Conservation (phyloP, 2,888 invertebrate genomes). For the Dryomyza anilis region DNA sequence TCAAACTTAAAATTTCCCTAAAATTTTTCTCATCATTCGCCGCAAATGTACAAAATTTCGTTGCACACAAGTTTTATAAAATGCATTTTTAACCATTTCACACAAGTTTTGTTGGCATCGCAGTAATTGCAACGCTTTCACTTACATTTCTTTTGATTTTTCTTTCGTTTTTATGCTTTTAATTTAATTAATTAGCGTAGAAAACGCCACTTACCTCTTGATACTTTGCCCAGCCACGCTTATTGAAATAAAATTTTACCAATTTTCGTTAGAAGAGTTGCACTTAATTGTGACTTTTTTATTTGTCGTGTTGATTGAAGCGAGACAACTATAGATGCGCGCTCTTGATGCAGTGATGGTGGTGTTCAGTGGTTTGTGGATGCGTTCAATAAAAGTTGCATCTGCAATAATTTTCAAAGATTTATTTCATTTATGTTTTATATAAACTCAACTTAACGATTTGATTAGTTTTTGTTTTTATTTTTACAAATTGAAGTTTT, state of each 20-base stretch:
- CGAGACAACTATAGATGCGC: background rate
- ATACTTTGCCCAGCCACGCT: slow-evolving; percentile 90
- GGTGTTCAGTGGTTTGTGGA: too few species aligned
- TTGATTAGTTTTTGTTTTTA: too few species aligned
- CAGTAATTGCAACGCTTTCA: background rate
- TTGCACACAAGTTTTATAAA: background rate
- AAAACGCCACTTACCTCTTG: slow-evolving; percentile 68
- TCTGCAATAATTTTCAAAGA: too few species aligned
- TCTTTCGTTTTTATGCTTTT: slow-evolving; percentile 6
- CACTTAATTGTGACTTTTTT: background rate
- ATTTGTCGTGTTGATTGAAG: background rate
- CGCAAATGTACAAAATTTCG: slow-evolving; percentile 11
- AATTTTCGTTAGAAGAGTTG: slow-evolving; percentile 11
- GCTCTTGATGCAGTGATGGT: background rate
- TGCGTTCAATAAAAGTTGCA: too few species aligned
- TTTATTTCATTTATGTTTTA: too few species aligned
- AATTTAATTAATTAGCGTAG: slow-evolving; percentile 24
- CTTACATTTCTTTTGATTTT: background rate
- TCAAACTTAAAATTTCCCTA: slow-evolving; percentile 12
- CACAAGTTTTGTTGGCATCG: background rate
- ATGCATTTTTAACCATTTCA: slow-evolving; percentile 1
- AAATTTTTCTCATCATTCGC: slow-evolving; percentile 8
- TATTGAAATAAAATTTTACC: slow-evolving; percentile 51
- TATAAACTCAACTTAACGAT: too few species aligned
- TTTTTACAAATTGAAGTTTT: too few species aligned